phyloP scores from a whole-genome alignment of 2,888 invertebrate species.

The Agonopterix heracliana region DNA sequence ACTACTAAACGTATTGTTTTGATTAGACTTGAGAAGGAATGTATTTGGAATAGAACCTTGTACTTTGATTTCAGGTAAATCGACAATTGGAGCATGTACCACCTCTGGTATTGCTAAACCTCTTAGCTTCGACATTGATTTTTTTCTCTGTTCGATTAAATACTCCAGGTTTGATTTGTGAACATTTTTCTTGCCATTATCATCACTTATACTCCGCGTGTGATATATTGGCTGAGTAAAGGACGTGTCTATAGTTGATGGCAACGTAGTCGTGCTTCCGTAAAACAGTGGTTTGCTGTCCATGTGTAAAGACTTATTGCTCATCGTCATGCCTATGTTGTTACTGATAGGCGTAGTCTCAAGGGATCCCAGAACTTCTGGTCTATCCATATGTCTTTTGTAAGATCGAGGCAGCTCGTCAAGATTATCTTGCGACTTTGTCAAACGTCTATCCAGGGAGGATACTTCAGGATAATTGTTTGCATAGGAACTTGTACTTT shows the following conservation, averaged over 20 bases:
- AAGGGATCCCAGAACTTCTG: conserved; percentile 72
- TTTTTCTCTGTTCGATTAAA: conserved; percentile 87
- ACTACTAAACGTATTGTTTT: conserved; percentile 35
- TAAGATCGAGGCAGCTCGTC: conserved; percentile 65
- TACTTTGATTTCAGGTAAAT: conserved; percentile 90
- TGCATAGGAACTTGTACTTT: conserved; percentile 42
- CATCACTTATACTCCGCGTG: conserved; percentile 62
- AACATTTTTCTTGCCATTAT: conserved; percentile 55
- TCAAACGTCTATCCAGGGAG: conserved; percentile 61
- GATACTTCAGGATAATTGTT: conserved; percentile 51
- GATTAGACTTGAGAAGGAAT: conserved; percentile 54
- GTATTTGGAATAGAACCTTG: conserved; percentile 74
- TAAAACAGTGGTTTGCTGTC: conserved; percentile 62
- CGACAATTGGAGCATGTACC: conserved; percentile 78
- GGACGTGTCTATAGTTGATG: conserved; percentile 40
- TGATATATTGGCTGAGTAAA: conserved; percentile 53
- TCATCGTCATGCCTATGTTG: conserved; percentile 32
- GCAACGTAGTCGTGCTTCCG: conserved; percentile 61
- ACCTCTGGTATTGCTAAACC: conserved; percentile 92
- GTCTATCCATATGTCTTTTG: conserved; percentile 55
- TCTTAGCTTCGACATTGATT: conserved; percentile 88
- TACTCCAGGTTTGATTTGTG: conserved; percentile 83
- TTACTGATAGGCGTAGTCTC: conserved; percentile 41
- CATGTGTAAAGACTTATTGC: conserved; percentile 28
- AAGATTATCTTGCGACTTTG: conserved; percentile 70